Percentiles rank a stretch among this genome's conserved stretches.
phyloP scores from a whole-genome alignment of 2,888 invertebrate genomes.

The Halictus ligatus region DNA sequence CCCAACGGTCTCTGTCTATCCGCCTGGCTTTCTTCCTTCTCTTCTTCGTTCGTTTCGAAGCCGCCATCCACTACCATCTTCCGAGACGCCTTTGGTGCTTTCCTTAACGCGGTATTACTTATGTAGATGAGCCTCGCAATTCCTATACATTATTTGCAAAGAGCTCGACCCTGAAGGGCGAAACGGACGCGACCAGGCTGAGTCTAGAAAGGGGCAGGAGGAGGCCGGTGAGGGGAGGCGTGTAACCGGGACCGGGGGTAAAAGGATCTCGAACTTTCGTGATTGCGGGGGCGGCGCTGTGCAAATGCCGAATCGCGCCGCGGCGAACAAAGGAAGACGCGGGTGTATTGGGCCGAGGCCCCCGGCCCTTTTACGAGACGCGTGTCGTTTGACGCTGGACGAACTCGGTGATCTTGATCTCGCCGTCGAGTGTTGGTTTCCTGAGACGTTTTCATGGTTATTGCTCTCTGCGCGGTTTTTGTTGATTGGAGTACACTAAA shows the following conservation, averaged over 20 bases:
- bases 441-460: neutral
- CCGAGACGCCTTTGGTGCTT: constrained; percentile 79
- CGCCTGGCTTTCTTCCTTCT: constrained; percentile 50
- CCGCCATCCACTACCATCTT: constrained; percentile 62
- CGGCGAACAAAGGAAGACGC: constrained; percentile 54
- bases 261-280: constrained; percentile 81
- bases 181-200: constrained; percentile 56
- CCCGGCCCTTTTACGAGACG: constrained; percentile 47
- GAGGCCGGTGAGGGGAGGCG: neutral
- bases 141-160: constrained; percentile 82
- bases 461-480: neutral
- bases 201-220: neutral
- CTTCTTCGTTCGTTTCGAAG: constrained; percentile 43
- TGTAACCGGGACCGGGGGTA: constrained; percentile 53
- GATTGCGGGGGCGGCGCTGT: constrained; percentile 73
- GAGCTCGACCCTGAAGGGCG: constrained; percentile 68
- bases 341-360: constrained; percentile 36
- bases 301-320: constrained; percentile 69
- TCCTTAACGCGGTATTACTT: constrained; percentile 83
- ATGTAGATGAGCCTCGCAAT: constrained; percentile 83
- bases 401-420: neutral
- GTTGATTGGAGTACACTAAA: neutral
- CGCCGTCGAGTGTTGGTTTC: neutral
- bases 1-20: constrained; percentile 9
- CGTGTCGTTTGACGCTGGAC: constrained; percentile 34